phyloP scores from a whole-genome alignment of 1,140 invertebrate genomes.

The Heliconius melpomene region DNA sequence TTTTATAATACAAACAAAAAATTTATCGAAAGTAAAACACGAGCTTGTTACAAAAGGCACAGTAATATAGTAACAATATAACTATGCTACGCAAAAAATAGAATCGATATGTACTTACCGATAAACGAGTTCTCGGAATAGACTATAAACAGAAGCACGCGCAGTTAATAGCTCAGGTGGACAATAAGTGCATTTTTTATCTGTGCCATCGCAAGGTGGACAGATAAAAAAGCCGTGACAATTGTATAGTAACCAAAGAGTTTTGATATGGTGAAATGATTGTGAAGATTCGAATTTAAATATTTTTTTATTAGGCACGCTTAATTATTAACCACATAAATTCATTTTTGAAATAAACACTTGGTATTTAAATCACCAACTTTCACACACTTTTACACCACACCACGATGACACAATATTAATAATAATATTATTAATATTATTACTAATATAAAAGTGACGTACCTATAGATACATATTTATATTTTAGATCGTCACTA shows the following conservation, averaged over 20 bases:
- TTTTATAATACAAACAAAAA: constrained; percentile 17
- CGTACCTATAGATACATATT: too few species aligned
- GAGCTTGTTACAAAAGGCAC: constrained; percentile 38
- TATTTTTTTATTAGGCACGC: too few species aligned
- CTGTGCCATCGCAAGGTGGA: constrained; percentile 52
- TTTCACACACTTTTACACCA: too few species aligned
- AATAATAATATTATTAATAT: too few species aligned
- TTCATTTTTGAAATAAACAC: too few species aligned
- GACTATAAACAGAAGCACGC: constrained; percentile 58
- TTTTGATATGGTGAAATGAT: constrained; percentile 40
- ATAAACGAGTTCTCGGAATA: constrained; percentile 53
- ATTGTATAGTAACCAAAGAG: constrained; percentile 45
- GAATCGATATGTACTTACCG: constrained; percentile 51
- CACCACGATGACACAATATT: too few species aligned
- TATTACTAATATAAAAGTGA: too few species aligned
- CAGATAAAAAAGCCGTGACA: constrained; percentile 53
- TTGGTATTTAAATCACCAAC: too few species aligned
- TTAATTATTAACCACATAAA: too few species aligned
- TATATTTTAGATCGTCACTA: too few species aligned
- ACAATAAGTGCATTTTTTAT: constrained; percentile 61
- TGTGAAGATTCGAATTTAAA: not conserved
- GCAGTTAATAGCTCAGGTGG: constrained; percentile 57
- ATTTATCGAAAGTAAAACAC: constrained; percentile 22
- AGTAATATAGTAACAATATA: constrained; percentile 30
- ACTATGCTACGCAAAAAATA: constrained; percentile 33